phyloP scores from a whole-genome alignment of 2,888 invertebrate genomes.

The Opisthograptis luteolata region DNA sequence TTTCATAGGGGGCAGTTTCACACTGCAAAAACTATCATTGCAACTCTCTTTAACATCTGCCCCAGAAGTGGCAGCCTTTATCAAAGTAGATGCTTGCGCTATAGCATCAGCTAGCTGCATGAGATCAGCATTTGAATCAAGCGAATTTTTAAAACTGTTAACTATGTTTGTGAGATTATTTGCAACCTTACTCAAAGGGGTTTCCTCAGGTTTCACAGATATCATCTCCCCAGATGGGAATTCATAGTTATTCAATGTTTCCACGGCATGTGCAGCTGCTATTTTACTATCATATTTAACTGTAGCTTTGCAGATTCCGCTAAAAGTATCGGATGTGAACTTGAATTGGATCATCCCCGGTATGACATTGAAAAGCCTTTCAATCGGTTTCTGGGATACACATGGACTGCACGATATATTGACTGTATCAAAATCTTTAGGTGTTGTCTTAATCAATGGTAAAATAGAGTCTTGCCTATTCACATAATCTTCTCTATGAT shows the following conservation, averaged over 20 bases:
- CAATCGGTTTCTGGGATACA: constrained; percentile 90
- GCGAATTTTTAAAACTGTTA: constrained; percentile 67
- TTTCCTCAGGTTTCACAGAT: constrained; percentile 87
- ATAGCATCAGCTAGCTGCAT: constrained; percentile 90
- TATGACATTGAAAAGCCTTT: constrained; percentile 93
- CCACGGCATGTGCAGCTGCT: constrained; percentile 87
- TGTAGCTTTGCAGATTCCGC: constrained; percentile 68
- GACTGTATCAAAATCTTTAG: constrained; percentile 85
- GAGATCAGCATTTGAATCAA: constrained; percentile 78
- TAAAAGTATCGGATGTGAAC: constrained; percentile 77
- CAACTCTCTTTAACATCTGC: constrained; percentile 42
- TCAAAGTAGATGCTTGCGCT: constrained; percentile 89
- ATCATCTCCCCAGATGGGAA: constrained; percentile 95
- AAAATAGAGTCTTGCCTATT: constrained; percentile 41
- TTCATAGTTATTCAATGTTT: constrained; percentile 95
- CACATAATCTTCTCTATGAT: constrained; percentile 37
- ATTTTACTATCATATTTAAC: constrained; percentile 67
- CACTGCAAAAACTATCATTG: constrained; percentile 81
- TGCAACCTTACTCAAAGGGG: constrained; percentile 67
- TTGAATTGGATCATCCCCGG: constrained; percentile 84
- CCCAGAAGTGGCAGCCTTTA: constrained; percentile 85
- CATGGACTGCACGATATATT: constrained; percentile 89
- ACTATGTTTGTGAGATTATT: constrained; percentile 67
- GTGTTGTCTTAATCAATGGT: constrained; percentile 48
- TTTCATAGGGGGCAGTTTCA: constrained; percentile 89